Conservation (phyloP, 2,113 vertebrate genomes). For the Sorex araneus region DNA sequence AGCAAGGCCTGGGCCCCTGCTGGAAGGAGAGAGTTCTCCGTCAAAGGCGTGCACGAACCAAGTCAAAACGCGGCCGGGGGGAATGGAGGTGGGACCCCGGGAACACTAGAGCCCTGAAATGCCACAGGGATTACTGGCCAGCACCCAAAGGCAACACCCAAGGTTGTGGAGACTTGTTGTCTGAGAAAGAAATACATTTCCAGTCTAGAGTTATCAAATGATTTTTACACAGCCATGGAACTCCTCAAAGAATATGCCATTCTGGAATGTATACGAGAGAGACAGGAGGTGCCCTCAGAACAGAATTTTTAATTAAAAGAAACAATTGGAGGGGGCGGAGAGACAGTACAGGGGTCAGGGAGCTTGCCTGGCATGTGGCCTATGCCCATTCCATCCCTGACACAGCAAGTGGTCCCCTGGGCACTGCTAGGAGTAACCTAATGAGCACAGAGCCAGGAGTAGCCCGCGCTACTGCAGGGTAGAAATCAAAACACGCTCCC, state of each 20-base stretch:
- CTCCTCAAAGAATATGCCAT: conserved; percentile 14
- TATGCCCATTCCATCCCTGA: too few relatives aligned
- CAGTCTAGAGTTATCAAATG: background rate
- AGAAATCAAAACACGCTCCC: too few relatives aligned
- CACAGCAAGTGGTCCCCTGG: too few relatives aligned
- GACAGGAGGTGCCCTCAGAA: background rate
- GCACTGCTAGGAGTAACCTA: too few relatives aligned
- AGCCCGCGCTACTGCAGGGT: too few relatives aligned
- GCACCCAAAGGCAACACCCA: background rate
- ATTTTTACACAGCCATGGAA: conserved; percentile 1
- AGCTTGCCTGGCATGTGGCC: too few relatives aligned
- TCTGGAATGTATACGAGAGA: background rate
- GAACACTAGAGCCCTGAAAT: background rate
- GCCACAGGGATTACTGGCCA: background rate
- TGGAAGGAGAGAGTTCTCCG: background rate
- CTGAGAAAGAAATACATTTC: conserved; percentile 9
- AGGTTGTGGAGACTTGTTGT: background rate
- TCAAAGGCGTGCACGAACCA: background rate
- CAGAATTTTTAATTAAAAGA: conserved; percentile 34
- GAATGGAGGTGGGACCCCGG: background rate
- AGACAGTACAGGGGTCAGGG: too few relatives aligned
- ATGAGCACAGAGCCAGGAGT: too few relatives aligned
- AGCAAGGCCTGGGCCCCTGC: background rate
- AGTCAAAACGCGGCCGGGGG: background rate
- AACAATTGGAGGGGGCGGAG: background rate